Evolutionary conservation across 2,888 invertebrate genomes (phyloP).

Genomic region (Cephus nigrinus): DNA sequence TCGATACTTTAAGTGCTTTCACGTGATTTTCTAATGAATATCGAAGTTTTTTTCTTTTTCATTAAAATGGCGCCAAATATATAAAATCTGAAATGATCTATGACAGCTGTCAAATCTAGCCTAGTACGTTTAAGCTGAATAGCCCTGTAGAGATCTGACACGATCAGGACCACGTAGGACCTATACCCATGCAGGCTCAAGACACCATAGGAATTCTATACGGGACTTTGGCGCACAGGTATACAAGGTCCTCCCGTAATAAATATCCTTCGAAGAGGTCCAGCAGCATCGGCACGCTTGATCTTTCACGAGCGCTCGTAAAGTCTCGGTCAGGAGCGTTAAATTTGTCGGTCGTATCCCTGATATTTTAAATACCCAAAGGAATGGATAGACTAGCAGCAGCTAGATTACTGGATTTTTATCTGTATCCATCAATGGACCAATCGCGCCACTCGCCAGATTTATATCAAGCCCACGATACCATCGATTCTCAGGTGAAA

Average conservation of each 20-base stretch:
- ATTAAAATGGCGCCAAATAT: background rate
- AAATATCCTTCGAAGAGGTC: constrained; percentile 53
- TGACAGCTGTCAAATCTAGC: background rate
- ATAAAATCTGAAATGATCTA: background rate
- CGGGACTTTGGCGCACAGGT: background rate
- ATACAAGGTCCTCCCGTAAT: constrained; percentile 35
- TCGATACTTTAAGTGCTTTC: background rate
- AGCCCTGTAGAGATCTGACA: background rate
- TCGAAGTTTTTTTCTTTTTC: background rate
- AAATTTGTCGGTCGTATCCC: constrained; percentile 43
- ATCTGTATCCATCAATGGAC: background rate
- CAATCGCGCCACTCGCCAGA: background rate
- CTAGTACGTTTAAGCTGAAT: background rate
- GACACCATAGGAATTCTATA: background rate
- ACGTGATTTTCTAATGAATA: background rate
- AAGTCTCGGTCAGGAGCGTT: constrained; percentile 42
- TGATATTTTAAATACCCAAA: constrained; percentile 4
- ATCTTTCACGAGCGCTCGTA: constrained; percentile 54
- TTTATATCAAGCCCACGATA: background rate
- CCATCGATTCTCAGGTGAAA: background rate
- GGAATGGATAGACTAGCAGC: background rate
- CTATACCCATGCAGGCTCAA: background rate
- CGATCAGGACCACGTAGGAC: background rate
- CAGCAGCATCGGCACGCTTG: constrained; percentile 49
- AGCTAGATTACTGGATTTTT: background rate